A percentile compares a stretch with the other conserved stretches of the same genome.
Evolutionary conservation across 2,113 vertebrate genomes (phyloP).

Genomic region (Cyanoliseus patagonus): DNA sequence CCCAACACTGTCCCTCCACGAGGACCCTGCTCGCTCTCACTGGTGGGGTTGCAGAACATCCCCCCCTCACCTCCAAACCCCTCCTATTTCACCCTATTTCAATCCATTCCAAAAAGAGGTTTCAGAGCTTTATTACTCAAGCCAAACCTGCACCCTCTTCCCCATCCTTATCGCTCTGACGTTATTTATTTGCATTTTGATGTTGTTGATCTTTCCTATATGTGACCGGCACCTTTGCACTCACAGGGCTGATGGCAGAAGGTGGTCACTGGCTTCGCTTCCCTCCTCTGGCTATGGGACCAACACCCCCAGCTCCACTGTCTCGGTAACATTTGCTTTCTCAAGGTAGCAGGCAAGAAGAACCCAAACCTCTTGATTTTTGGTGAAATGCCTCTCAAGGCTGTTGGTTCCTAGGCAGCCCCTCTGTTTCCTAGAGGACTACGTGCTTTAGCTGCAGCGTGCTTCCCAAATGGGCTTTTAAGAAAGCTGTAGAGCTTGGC

Average conservation of each 20-base stretch:
- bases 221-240: background rate
- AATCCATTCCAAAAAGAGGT: background rate
- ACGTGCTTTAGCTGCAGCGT: fast-evolving
- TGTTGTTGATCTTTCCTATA: background rate
- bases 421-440: background rate
- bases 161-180: background rate
- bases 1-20: fast-evolving
- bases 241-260: slow-evolving; percentile 91
- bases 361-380: background rate
- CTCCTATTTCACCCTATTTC: background rate
- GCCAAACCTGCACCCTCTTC: background rate
- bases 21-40: background rate
- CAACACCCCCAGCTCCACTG: slow-evolving; percentile 95
- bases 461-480: background rate
- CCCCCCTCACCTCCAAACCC: background rate
- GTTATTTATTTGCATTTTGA: background rate
- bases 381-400: background rate
- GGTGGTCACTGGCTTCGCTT: slow-evolving; percentile 96
- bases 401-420: background rate
- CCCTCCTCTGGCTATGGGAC: slow-evolving; percentile 98
- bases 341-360: background rate
- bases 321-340: slow-evolving; percentile 81
- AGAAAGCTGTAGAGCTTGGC: background rate
- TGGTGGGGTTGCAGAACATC: background rate
- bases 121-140: background rate